Evolutionary conservation across 2,888 invertebrate species (phyloP).

Genomic region (Camptogramma bilineatum): DNA sequence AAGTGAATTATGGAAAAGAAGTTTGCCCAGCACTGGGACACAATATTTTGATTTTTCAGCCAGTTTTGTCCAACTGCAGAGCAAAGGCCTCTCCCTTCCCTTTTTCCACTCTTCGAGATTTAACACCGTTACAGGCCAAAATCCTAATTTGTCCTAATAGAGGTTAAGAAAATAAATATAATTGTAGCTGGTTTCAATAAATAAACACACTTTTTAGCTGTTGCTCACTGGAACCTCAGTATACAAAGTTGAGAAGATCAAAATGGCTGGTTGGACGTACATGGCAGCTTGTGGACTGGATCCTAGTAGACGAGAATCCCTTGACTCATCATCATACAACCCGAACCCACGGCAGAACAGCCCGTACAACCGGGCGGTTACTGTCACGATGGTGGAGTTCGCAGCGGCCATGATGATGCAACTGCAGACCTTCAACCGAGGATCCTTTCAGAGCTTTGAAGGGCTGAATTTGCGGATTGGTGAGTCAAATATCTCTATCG

Average conservation of each 20-base stretch:
- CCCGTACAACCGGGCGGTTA: constrained; percentile 72
- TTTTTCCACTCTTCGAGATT: too few species aligned
- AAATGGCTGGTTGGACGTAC: constrained; percentile 98
- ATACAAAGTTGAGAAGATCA: constrained; percentile 96
- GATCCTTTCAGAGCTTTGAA: constrained; percentile 85
- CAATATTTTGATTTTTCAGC: too few species aligned
- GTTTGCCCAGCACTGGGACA: too few species aligned
- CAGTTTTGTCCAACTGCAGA: too few species aligned
- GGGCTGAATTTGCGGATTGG: constrained; percentile 91
- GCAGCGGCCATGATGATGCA: constrained; percentile 83
- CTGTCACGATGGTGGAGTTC: constrained; percentile 80
- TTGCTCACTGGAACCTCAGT: constrained; percentile 87
- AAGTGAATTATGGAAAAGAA: too few species aligned
- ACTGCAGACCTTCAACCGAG: constrained; percentile 82
- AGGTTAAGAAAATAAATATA: too few species aligned
- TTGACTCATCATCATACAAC: constrained; percentile 65
- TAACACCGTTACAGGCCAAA: too few species aligned
- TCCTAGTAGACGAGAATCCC: constrained; percentile 88
- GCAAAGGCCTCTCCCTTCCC: too few species aligned
- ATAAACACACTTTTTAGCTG: constrained; percentile 83
- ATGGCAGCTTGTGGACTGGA: constrained; percentile 98
- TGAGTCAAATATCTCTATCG: constrained; percentile 55
- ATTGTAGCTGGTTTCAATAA: too few species aligned
- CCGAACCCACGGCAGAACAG: constrained; percentile 59
- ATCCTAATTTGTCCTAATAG: too few species aligned